Evolutionary conservation across 2,797 vertebrate genomes (phyloP).

Genomic region (Muscicapa striata): DNA sequence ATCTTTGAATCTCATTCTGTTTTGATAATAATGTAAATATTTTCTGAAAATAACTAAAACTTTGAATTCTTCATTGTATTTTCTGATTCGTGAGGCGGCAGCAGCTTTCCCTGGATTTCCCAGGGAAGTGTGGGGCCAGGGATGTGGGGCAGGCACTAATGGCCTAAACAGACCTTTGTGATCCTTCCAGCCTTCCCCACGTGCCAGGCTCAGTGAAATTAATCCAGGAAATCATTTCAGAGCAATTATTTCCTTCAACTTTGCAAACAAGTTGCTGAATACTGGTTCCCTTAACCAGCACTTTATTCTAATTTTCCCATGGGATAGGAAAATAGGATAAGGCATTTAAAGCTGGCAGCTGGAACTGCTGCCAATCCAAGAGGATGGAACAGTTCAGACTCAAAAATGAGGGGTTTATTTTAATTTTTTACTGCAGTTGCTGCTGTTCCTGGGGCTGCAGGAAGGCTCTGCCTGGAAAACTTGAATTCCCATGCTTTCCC

Average conservation of each 20-base stretch:
- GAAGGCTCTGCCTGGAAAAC: background rate
- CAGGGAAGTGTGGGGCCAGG: background rate
- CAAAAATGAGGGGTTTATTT: background rate
- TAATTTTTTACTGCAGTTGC: background rate
- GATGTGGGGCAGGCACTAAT: background rate
- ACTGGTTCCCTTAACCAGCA: background rate
- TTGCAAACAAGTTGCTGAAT: background rate
- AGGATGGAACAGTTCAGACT: background rate
- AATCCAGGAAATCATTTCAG: slow-evolving; percentile 52
- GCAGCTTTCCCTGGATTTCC: fast-evolving
- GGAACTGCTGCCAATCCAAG: background rate
- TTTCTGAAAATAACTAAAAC: background rate
- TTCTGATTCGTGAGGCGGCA: fast-evolving
- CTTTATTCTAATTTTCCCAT: background rate
- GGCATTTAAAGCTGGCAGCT: background rate
- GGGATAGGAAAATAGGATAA: slow-evolving; percentile 23
- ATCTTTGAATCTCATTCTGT: background rate
- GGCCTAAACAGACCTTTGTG: background rate
- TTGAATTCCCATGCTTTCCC: background rate
- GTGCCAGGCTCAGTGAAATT: background rate
- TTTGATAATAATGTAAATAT: background rate
- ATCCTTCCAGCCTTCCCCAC: slow-evolving; percentile 7
- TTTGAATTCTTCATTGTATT: background rate
- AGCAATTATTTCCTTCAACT: slow-evolving; percentile 29
- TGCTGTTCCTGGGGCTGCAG: background rate